Conservation (phyloP, 2,113 vertebrate genomes). For the Sphyrna mokarran region DNA sequence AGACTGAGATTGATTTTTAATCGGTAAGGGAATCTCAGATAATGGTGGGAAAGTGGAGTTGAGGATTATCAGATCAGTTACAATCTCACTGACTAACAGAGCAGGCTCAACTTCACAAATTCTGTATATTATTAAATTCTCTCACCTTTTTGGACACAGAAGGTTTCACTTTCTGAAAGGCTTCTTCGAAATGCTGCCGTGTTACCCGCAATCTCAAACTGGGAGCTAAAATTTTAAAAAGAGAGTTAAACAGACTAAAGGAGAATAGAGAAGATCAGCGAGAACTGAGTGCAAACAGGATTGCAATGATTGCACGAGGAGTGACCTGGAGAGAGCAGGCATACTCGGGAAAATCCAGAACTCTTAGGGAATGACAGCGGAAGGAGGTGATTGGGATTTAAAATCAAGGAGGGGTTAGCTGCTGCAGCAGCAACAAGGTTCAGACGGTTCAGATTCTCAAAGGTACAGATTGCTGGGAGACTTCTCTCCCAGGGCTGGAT, state of each 20-base stretch:
- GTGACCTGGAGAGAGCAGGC: neutral
- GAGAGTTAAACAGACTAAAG: neutral
- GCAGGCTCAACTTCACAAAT: no score
- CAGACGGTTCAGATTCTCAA: neutral
- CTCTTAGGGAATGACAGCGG: rapidly evolving
- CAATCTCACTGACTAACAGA: no score
- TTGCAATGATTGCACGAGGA: neutral
- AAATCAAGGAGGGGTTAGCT: neutral
- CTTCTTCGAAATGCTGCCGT: constrained; percentile 76
- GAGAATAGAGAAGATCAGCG: neutral
- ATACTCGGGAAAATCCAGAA: no score
- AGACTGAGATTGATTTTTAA: no score
- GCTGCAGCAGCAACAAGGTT: rapidly evolving
- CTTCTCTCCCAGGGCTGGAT: neutral
- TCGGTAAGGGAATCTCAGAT: no score
- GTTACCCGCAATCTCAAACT: constrained; percentile 64
- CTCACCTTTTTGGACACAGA: constrained; percentile 82
- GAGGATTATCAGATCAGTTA: no score
- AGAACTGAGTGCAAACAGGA: neutral
- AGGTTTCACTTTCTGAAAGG: constrained; percentile 78
- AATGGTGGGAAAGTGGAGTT: no score
- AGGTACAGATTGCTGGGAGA: neutral
- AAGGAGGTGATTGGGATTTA: neutral
- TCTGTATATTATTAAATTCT: no score
- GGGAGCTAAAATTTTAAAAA: neutral